Evolutionary conservation across 2,888 invertebrate genomes (phyloP), one percentile per base, ranked within the genome.

Genomic region (Drosophila antonietae): DNA sequence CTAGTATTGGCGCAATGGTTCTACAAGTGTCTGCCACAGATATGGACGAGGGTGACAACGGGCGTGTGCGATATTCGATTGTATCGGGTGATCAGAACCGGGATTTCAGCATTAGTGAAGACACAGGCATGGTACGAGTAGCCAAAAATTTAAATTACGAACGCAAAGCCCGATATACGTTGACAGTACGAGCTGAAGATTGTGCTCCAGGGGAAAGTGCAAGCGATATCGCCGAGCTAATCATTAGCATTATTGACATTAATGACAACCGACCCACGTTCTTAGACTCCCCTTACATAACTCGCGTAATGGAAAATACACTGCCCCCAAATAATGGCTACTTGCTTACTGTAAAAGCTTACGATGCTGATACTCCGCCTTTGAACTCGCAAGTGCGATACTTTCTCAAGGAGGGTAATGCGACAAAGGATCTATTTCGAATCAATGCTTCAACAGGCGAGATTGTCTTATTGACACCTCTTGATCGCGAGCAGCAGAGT

Each of bases 231-330:
- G 97, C 95, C 81, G 96, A 96, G 92, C 95, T 98, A 83, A 95
- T 96, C 72, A 97, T 98, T 88, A 95, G 95, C 66, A 96, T 98
- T 61, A 95, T 96, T 79, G 98, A 98, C 93, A 96, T 98, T 90
- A 98, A 98, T 93, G 98, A 98, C 93, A 98, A 98, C 91, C 96
- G 96, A 37, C 98, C 98, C 51, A 96, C 97, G 51, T 98, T 98
- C 93, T 93, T 97, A 81, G 97, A 98, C 93, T 98, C 98, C n/a
- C 98, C 98, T 0, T 98, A 98, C 93, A 94, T 97, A 90, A 97
- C 97, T 6, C 96, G 97, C 92, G 97, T 98, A 67, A 97, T 98
- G 96, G 98, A 99, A 93, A 97, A 97, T 92, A 95, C 97, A 88
- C 95, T 97, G 75, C 96, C 97, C 65, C 96, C 96, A 57, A 96